These are phyloP conservation scores for Oceanodroma leucorhoa DNA, from an alignment of 2,797 vertebrate species.

Conservation along the genomic window DNA sequence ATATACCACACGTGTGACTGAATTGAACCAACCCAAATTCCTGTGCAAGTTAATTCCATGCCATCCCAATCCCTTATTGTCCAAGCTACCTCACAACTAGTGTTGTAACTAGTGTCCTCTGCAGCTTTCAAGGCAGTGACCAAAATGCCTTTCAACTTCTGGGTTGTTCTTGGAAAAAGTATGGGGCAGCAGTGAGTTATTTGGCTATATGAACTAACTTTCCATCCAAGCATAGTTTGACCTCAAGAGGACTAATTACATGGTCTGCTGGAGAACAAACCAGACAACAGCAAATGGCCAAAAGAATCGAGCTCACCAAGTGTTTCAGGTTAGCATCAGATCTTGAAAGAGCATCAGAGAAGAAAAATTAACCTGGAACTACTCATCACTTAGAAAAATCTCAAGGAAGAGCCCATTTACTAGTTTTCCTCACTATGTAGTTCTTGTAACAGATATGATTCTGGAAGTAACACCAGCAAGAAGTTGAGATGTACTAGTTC, in stretches of 20 bases:
- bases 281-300: neutral
- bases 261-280: neutral
- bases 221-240: neutral
- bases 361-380: neutral
- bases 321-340: neutral
- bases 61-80: neutral
- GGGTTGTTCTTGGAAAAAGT: neutral
- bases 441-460: neutral
- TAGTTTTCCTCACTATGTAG: neutral
- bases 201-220: neutral
- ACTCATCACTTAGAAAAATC: neutral
- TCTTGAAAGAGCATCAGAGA: neutral
- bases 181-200: neutral
- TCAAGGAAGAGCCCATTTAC: neutral
- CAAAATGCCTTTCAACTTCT: neutral
- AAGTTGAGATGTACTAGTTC: neutral
- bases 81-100: neutral
- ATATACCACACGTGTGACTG: fast-evolving
- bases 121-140: neutral
- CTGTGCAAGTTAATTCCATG: neutral
- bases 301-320: neutral
- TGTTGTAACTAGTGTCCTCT: fast-evolving
- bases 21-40: neutral
- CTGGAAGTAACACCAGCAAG: neutral
- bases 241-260: neutral